A percentile compares a stretch with the other conserved stretches of the same genome.
Evolutionary conservation across 2,888 invertebrate genomes (phyloP).

Genomic region (Sylvicola cinctus): DNA sequence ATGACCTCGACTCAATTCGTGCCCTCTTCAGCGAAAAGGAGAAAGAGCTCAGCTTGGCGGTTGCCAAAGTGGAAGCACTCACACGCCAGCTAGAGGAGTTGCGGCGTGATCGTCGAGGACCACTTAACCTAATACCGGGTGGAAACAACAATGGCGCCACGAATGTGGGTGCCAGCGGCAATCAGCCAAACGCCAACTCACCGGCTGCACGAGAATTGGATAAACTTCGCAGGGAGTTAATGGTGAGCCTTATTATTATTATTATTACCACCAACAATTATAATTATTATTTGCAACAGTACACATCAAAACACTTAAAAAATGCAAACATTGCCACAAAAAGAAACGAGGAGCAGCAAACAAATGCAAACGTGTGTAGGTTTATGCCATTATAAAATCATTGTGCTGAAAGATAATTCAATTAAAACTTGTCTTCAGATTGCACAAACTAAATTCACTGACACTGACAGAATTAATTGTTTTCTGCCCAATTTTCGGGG

Average conservation of each 20-base stretch:
- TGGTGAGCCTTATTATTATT: constrained; percentile 41
- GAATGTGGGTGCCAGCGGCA: constrained; percentile 13
- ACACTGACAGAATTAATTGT: too few relatives aligned
- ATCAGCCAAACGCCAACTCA: constrained; percentile 35
- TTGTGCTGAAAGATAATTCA: too few relatives aligned
- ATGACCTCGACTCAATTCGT: constrained; percentile 89
- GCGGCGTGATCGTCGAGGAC: constrained; percentile 41
- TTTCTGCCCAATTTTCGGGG: too few relatives aligned
- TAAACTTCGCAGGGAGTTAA: constrained; percentile 74
- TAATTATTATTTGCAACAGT: too few relatives aligned
- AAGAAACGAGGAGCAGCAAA: too few relatives aligned
- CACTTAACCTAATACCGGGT: constrained; percentile 22
- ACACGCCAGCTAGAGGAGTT: constrained; percentile 88
- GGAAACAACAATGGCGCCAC: constrained; percentile 11
- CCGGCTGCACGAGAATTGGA: constrained; percentile 76
- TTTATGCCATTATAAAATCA: too few relatives aligned
- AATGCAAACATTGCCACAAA: too few relatives aligned
- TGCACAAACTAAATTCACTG: too few relatives aligned
- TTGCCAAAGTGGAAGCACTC: constrained; percentile 90
- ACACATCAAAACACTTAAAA: too few relatives aligned
- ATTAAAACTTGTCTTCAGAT: too few relatives aligned
- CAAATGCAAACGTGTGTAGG: too few relatives aligned
- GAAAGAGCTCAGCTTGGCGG: constrained; percentile 89
- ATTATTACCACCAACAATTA: background rate
- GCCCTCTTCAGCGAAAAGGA: constrained; percentile 95